Evolutionary conservation across 2,888 invertebrate genomes (phyloP).

Genomic region (Synergus japonicus): DNA sequence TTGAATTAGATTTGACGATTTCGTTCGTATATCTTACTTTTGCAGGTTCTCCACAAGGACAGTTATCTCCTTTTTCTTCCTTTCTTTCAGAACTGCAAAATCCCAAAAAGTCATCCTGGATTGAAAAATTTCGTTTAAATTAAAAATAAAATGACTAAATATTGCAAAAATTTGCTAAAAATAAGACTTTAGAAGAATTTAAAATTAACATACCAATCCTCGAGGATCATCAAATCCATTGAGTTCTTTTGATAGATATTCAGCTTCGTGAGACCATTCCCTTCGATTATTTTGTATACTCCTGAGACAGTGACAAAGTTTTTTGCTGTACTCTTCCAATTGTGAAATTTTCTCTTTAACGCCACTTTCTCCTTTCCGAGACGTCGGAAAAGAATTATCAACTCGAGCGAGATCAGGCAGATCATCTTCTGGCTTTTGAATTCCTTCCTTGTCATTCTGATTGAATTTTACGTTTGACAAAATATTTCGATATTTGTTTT

Average conservation of each 20-base stretch:
- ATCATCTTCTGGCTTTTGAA: neutral
- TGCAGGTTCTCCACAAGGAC: conserved; percentile 13
- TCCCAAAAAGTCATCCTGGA: neutral
- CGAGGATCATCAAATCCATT: conserved; percentile 13
- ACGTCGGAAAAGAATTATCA: conserved; percentile 1
- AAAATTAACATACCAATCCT: conserved; percentile 16
- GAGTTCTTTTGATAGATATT: conserved; percentile 45
- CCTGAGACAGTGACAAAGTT: conserved; percentile 48
- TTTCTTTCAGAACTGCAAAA: neutral
- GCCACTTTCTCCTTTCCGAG: conserved; percentile 27
- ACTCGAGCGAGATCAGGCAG: neutral
- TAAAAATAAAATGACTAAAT: neutral
- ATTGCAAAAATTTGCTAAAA: neutral
- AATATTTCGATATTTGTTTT: conserved; percentile 48
- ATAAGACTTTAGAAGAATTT: neutral
- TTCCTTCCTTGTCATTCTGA: conserved; percentile 23
- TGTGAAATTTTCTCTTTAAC: conserved; percentile 43
- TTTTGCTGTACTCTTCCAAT: conserved; percentile 47
- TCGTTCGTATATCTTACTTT: conserved; percentile 8
- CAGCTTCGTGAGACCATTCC: conserved; percentile 44
- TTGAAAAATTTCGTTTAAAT: neutral
- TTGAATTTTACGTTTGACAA: conserved; percentile 20
- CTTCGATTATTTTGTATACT: conserved; percentile 46
- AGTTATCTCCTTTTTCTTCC: neutral
- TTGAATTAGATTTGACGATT: too few relatives aligned